These are phyloP conservation scores for Tetranychus truncatus DNA, from an alignment of 2,888 invertebrate genomes.

Conservation along the genomic window DNA sequence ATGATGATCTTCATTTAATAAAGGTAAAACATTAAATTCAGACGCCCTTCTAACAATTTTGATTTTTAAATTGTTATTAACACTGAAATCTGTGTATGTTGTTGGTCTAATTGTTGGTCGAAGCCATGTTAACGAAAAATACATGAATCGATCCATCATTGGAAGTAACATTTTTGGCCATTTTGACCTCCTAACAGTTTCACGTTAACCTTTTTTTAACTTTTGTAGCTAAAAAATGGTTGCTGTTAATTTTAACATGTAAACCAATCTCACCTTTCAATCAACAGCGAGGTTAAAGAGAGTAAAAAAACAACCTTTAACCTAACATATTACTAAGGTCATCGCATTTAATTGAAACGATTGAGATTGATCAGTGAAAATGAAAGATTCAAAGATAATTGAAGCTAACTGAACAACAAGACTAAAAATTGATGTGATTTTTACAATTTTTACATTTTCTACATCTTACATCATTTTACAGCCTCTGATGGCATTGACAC, in stretches of 20 bases:
- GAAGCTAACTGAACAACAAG: neutral
- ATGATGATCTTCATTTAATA: neutral
- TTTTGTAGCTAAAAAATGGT: neutral
- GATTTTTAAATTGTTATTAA: no score
- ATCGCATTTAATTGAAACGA: neutral
- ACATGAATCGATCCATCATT: neutral
- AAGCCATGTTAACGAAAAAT: no score
- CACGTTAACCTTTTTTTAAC: neutral
- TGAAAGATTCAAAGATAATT: no score
- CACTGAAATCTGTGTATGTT: no score
- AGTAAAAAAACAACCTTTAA: neutral
- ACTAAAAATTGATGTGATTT: neutral
- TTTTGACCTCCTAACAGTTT: neutral
- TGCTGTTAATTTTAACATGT: neutral
- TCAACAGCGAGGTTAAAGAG: neutral
- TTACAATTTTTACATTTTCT: neutral
- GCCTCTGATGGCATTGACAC: neutral
- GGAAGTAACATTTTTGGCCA: neutral
- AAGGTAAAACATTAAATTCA: no score
- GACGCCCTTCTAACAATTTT: no score
- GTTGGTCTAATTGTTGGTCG: no score
- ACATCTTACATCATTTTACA: neutral
- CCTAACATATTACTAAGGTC: neutral
- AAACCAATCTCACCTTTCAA: neutral
- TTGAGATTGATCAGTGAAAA: neutral